Percentiles rank a stretch among this genome's conserved stretches.
Evolutionary conservation across 2,797 vertebrate genomes (phyloP).

Genomic region (Melanotaenia boesemani): DNA sequence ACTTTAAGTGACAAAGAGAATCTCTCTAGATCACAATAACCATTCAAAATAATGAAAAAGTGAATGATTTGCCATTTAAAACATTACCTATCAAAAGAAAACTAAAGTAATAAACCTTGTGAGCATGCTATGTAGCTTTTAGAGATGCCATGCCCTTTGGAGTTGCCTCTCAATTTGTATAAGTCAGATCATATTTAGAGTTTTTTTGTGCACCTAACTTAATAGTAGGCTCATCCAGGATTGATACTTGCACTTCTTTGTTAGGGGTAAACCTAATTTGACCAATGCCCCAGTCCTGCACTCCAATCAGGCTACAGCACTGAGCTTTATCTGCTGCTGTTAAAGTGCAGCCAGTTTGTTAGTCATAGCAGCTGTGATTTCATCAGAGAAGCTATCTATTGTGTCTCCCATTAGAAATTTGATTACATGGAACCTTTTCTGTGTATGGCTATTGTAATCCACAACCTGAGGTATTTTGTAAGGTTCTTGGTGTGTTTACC

Average conservation of each 20-base stretch:
- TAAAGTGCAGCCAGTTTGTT: conserved; percentile 1
- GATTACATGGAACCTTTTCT: too few species aligned
- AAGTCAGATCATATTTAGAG: neutral
- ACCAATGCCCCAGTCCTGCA: conserved; percentile 1
- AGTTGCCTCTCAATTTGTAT: neutral
- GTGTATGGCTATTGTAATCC: too few species aligned
- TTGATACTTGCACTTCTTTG: neutral
- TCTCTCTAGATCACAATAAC: neutral
- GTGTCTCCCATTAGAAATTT: neutral
- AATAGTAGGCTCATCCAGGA: neutral
- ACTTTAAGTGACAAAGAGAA: neutral
- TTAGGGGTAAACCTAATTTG: neutral
- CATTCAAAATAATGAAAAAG: too few species aligned
- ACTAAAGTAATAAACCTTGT: neutral
- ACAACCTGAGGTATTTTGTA: too few species aligned
- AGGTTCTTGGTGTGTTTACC: too few species aligned
- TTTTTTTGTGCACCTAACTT: neutral
- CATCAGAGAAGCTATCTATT: neutral
- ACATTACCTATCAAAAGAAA: neutral
- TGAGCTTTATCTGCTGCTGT: conserved; percentile 9
- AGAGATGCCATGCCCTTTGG: neutral
- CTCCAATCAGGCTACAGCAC: conserved; percentile 1
- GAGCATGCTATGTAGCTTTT: neutral
- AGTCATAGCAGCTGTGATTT: neutral
- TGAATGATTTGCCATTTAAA: neutral